Percentiles rank a stretch among this genome's conserved stretches.
Evolutionary conservation across 1,140 invertebrate species (phyloP).

Genomic region (Centruroides sculpturatus): DNA sequence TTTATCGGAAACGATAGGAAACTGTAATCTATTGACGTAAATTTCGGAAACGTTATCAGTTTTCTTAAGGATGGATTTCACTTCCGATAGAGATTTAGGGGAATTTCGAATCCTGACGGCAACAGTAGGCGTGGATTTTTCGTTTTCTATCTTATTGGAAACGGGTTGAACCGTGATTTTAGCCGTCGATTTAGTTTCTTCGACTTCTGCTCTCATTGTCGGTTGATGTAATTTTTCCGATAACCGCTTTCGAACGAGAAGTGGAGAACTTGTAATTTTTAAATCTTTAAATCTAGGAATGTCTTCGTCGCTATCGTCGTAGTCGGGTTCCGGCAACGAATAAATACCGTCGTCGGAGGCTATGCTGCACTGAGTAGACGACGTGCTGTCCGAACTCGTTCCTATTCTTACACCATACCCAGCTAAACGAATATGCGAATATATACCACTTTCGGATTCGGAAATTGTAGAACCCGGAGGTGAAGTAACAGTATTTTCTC

Average conservation of each 20-base stretch:
- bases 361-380: conserved; percentile 5
- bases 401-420: conserved; percentile 10
- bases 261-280: not conserved
- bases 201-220: too few species aligned
- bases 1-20: not conserved
- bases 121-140: not conserved
- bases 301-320: conserved; percentile 6
- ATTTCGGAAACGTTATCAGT: not conserved
- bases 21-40: not conserved
- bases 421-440: conserved; percentile 7
- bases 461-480: conserved; percentile 9
- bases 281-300: conserved; percentile 4
- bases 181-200: not conserved
- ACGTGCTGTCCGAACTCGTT: not conserved
- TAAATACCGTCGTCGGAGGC: conserved; percentile 8
- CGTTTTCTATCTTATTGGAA: not conserved
- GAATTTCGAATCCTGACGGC: too few species aligned
- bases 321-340: conserved; percentile 15
- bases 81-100: not conserved
- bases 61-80: conserved; percentile 21
- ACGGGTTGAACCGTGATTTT: not conserved
- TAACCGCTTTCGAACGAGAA: too few species aligned
- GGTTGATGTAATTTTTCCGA: too few species aligned
- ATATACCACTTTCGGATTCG: conserved; percentile 11
- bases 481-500: not conserved